Evolutionary conservation across 2,888 invertebrate genomes (phyloP).

Genomic region (Lithosia quadra): DNA sequence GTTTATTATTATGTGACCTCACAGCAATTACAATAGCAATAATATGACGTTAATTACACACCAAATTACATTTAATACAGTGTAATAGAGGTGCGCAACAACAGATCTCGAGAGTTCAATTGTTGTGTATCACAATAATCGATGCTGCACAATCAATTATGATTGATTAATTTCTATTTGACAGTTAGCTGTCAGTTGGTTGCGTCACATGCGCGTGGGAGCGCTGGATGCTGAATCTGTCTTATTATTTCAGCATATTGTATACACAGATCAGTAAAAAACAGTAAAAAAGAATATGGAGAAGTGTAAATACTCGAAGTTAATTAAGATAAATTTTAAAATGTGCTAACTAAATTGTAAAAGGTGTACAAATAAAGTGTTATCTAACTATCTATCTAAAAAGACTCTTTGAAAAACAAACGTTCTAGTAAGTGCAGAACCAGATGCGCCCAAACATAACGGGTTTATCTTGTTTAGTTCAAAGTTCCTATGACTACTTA

Average conservation of each 20-base stretch:
- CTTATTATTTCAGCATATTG: not conserved
- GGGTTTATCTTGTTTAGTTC: too few species aligned
- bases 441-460: too few species aligned
- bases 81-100: not conserved
- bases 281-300: too few species aligned
- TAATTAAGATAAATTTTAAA: too few species aligned
- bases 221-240: not conserved
- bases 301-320: too few species aligned
- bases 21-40: not conserved
- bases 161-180: not conserved
- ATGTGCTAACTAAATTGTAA: too few species aligned
- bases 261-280: too few species aligned
- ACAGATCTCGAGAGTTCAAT: not conserved
- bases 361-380: too few species aligned
- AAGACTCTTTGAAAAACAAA: too few species aligned
- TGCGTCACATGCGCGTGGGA: not conserved
- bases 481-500: too few species aligned
- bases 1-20: not conserved
- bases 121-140: not conserved
- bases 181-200: not conserved
- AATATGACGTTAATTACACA: not conserved
- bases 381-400: too few species aligned
- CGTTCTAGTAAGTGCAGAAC: too few species aligned
- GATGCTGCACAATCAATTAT: not conserved
- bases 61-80: not conserved